These are phyloP conservation scores for Tetramorium alpestre DNA, from an alignment of 1,140 invertebrate species.

Conservation along the genomic window DNA sequence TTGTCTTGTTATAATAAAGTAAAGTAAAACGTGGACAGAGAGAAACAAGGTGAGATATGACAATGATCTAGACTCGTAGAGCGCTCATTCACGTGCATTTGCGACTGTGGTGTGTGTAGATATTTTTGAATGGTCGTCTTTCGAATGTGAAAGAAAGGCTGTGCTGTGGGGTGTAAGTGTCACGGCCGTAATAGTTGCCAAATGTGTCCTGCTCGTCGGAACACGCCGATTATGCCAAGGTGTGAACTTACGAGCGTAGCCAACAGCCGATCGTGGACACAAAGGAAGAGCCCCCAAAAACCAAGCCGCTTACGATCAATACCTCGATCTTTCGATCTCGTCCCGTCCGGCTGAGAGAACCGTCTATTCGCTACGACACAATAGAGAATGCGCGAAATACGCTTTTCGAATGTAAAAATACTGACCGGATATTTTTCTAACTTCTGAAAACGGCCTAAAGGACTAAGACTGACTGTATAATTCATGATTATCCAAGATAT, in stretches of 20 bases:
- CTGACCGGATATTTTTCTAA: conserved; percentile 64
- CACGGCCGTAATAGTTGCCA: conserved; percentile 61
- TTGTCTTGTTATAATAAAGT: background rate
- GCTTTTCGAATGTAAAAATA: conserved; percentile 72
- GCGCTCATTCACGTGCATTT: background rate
- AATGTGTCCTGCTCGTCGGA: conserved; percentile 70
- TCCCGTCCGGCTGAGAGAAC: conserved; percentile 34
- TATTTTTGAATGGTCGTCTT: conserved; percentile 8
- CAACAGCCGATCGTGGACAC: conserved; percentile 60
- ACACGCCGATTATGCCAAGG: conserved; percentile 78
- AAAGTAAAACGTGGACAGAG: background rate
- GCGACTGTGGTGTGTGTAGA: background rate
- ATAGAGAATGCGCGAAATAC: conserved; percentile 77
- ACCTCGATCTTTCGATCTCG: conserved; percentile 77
- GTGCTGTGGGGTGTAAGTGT: conserved; percentile 60
- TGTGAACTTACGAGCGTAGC: conserved; percentile 76
- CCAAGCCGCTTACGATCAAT: conserved; percentile 84
- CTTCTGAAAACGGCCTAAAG: background rate
- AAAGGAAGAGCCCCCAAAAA: conserved; percentile 63
- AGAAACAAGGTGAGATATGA: background rate
- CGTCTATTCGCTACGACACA: conserved; percentile 77
- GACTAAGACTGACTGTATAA: conserved; percentile 30
- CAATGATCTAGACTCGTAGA: background rate
- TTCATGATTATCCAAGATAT: conserved; percentile 46
- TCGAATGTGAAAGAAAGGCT: background rate